phyloP scores from a whole-genome alignment of 2,888 invertebrate species.

The Zaprionus lineosus region DNA sequence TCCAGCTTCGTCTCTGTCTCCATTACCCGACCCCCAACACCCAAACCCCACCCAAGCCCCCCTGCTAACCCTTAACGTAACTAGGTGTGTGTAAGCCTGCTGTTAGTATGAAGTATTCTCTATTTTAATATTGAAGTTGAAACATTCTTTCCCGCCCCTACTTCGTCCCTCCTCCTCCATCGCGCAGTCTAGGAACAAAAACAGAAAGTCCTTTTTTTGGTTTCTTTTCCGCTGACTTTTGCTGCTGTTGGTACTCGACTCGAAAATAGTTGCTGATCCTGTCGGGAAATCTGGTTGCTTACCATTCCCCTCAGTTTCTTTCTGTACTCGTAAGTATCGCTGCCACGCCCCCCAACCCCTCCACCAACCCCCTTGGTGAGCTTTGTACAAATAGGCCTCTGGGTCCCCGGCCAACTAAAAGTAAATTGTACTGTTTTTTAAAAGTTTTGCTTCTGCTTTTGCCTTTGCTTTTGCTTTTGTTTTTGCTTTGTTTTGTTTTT shows the following conservation, averaged over 20 bases:
- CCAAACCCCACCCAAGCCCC: too few relatives aligned
- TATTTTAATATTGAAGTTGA: slow-evolving; percentile 55
- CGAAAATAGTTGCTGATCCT: background rate
- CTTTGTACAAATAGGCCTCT: slow-evolving; percentile 48
- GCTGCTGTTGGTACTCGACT: background rate
- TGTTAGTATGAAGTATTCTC: slow-evolving; percentile 13
- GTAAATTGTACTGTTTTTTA: slow-evolving; percentile 68
- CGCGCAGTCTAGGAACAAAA: slow-evolving; percentile 1
- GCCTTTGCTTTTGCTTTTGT: slow-evolving; percentile 2
- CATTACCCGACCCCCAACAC: slow-evolving; percentile 33
- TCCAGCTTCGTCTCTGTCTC: too few relatives aligned
- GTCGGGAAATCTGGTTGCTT: background rate
- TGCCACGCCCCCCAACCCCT: too few relatives aligned
- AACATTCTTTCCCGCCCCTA: background rate
- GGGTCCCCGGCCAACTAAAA: slow-evolving; percentile 50
- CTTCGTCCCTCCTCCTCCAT: too few relatives aligned
- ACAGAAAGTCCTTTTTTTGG: slow-evolving; percentile 48
- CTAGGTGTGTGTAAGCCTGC: slow-evolving; percentile 17
- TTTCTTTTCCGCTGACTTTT: slow-evolving; percentile 8
- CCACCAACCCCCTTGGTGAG: too few relatives aligned
- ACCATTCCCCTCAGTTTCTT: slow-evolving; percentile 1
- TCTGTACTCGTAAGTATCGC: slow-evolving; percentile 55
- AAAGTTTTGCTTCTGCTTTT: slow-evolving; percentile 7
- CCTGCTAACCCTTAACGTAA: slow-evolving; percentile 27
- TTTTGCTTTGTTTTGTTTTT: slow-evolving; percentile 14